These are phyloP conservation scores for Micromesistius poutassou DNA, from an alignment of 2,797 vertebrate species.

Conservation along the genomic window DNA sequence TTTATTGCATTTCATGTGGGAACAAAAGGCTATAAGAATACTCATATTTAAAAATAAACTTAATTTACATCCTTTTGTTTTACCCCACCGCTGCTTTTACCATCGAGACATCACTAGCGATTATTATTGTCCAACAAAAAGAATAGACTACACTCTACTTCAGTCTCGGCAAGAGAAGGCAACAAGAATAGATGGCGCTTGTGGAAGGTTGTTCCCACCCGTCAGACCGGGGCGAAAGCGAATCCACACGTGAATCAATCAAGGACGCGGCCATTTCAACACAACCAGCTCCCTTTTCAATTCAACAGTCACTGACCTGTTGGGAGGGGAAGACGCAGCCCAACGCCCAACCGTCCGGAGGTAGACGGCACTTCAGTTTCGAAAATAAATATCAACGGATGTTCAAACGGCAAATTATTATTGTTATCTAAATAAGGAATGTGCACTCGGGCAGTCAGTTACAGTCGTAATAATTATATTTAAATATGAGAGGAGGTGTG, in stretches of 20 bases:
- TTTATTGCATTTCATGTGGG: slow-evolving; percentile 32
- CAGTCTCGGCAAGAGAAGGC: not conserved
- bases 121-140: not conserved
- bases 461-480: not conserved
- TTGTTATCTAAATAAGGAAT: not conserved
- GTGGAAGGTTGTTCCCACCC: not conserved
- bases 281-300: not conserved
- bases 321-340: not conserved
- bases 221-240: not conserved
- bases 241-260: not conserved
- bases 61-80: not conserved
- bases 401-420: not conserved
- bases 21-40: slow-evolving; percentile 20
- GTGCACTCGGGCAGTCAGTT: not conserved
- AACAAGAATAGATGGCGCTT: slow-evolving; percentile 1
- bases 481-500: not conserved
- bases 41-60: not conserved
- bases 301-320: not conserved
- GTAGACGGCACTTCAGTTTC: not conserved
- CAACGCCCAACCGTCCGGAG: not conserved
- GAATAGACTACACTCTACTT: not conserved
- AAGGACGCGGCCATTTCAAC: not conserved
- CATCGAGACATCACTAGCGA: not conserved
- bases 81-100: not conserved
- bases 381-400: slow-evolving; percentile 13